Conservation (phyloP, 2,113 vertebrate species). For the Campylomormyrus numenius region DNA sequence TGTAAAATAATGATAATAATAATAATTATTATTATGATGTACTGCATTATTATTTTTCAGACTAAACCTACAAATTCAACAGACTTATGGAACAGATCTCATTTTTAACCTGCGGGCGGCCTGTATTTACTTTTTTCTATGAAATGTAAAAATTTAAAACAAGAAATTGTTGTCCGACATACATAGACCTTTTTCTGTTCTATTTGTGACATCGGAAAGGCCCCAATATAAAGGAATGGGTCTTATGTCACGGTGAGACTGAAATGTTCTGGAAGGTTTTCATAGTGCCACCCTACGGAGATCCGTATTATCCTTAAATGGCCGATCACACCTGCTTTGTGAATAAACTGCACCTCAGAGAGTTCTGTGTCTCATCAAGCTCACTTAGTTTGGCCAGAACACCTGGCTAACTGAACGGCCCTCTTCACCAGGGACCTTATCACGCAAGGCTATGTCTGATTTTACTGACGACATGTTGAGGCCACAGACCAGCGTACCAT, state of each 20-base stretch:
- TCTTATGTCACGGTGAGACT: neutral
- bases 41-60: neutral
- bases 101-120: neutral
- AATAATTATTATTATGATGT: neutral
- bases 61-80: neutral
- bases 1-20: neutral
- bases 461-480: neutral
- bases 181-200: neutral
- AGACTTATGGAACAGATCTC: neutral
- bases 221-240: neutral
- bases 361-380: neutral
- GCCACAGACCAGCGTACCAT: neutral
- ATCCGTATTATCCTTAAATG: neutral
- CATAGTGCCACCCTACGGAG: neutral
- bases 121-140: neutral
- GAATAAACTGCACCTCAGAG: neutral
- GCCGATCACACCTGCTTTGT: neutral
- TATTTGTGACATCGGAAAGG: neutral
- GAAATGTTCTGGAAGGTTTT: neutral
- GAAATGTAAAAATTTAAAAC: neutral
- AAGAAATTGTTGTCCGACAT: neutral
- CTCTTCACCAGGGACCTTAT: neutral
- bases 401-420: neutral
- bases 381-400: neutral
- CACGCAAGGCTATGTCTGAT: neutral